Evolutionary conservation across 2,113 vertebrate genomes (phyloP).

Genomic region (Sclerurus mexicanus): DNA sequence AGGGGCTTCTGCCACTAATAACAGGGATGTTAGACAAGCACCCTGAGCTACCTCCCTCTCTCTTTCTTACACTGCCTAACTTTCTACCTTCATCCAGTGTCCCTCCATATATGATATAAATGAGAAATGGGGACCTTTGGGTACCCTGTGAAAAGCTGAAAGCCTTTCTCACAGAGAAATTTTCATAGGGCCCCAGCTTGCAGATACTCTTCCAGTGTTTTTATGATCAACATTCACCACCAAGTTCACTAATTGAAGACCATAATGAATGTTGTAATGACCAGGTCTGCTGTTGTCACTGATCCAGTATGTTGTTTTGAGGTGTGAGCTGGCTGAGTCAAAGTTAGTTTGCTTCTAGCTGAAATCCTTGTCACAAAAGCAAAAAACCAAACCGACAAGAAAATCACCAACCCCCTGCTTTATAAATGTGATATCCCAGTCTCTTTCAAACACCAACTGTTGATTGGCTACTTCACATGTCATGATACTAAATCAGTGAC

Average conservation of each 20-base stretch:
- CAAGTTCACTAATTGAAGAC: not conserved
- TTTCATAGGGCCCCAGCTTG: not conserved
- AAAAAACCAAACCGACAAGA: not conserved
- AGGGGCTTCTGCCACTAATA: not conserved
- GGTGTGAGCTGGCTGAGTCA: not conserved
- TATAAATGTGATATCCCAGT: not conserved
- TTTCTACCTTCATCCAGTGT: not conserved
- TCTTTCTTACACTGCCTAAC: fast-evolving
- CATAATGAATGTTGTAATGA: not conserved
- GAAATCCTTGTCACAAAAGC: not conserved
- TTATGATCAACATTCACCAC: not conserved
- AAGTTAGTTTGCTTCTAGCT: not conserved
- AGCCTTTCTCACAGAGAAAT: not conserved
- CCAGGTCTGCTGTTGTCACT: not conserved
- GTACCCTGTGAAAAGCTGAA: not conserved
- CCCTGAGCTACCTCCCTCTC: not conserved
- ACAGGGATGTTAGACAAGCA: not conserved
- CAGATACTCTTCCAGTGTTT: not conserved
- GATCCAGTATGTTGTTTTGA: not conserved
- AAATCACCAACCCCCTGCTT: not conserved
- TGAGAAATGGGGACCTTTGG: not conserved
- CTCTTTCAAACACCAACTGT: not conserved
- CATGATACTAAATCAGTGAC: not conserved
- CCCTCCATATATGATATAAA: fast-evolving
- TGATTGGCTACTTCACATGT: not conserved